Evolutionary conservation across 35 echinoderm and acorn worm species (phyloP), one percentile per base, ranked within the genome.

Genomic region (Ophiothrix spiculata): DNA sequence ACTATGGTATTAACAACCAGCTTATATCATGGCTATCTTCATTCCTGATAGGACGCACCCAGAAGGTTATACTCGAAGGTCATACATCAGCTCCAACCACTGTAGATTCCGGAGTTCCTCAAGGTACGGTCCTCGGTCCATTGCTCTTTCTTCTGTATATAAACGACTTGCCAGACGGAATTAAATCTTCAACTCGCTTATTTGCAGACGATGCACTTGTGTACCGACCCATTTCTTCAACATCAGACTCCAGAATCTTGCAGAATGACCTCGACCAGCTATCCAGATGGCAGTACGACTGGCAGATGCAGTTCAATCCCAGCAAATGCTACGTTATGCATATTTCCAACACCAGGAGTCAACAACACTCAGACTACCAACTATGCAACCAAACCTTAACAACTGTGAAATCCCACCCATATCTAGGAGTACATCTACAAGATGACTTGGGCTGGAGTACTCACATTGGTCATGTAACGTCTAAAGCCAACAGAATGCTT

Each of bases 301-400:
- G 64, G 82, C 82, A 84, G 39, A 84, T 84, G 82, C 82, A 84
- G 82, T 84, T 84, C n/a, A n/a, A 84, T 34, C 49, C 82, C 32
- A 84, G 21, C 82, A 69, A 84, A 42, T 39, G 36, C 29, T 84
- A 73, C 31, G 82, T 84, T 36, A 84, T 84, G 49, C 54, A 69
- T 69, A 42, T 84, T 25, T 49, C 49, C 21, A 46, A 56, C 56
- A n/a, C 82, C 12, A 31, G 82, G 33, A 64, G 37, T 38, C 82
- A 36, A 31, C 32, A 74, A 12, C 37, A n/a, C n/a, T 13, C 33
- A 35, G 31, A 32, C 64, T n/a, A 54, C 28, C 56, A 35, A 56
- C 10, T 38, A 33, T n/a, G n/a, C 39, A 31, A 84, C n/a, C 35
- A 33, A 25, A 69, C 40, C 33, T 36, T 84, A 19, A 29, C 49